Conservation (phyloP, 2,797 vertebrate genomes). For the Fistularia commersonii region DNA sequence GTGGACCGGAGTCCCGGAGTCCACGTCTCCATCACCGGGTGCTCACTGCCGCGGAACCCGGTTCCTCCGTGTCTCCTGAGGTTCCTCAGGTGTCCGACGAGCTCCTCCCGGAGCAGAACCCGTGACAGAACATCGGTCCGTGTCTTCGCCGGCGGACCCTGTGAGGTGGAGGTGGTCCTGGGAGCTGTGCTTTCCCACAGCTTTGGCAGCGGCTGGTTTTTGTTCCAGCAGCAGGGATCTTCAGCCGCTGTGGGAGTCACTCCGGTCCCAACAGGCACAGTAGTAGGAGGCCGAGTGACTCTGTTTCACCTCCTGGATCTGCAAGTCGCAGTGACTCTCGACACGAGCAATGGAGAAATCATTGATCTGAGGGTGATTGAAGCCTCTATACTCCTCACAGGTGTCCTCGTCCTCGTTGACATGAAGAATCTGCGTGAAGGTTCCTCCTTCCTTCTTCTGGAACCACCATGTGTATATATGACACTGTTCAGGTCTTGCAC, state of each 20-base stretch:
- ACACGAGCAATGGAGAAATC: constrained; percentile 13
- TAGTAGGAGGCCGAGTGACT: constrained; percentile 25
- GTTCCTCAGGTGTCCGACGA: no score
- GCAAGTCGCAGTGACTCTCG: neutral
- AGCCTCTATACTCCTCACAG: rapidly evolving
- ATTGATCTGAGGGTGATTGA: constrained; percentile 10
- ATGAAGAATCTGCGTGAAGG: neutral
- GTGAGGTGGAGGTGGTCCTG: no score
- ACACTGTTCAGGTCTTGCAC: constrained; percentile 5
- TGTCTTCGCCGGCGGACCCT: no score
- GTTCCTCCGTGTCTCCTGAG: no score
- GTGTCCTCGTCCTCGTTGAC: neutral
- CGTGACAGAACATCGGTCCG: no score
- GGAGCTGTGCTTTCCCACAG: no score
- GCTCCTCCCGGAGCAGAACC: no score
- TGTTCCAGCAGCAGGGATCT: constrained; percentile 19
- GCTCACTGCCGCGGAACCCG: no score
- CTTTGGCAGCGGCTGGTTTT: constrained; percentile 22
- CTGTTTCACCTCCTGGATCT: neutral
- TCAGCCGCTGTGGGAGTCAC: constrained; percentile 8
- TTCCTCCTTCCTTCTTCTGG: constrained; percentile 20
- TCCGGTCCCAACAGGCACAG: neutral
- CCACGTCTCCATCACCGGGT: no score
- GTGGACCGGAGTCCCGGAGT: no score
- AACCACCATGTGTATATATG: neutral